Conservation (phyloP, 2,888 invertebrate genomes). For the Aphrophora alni region DNA sequence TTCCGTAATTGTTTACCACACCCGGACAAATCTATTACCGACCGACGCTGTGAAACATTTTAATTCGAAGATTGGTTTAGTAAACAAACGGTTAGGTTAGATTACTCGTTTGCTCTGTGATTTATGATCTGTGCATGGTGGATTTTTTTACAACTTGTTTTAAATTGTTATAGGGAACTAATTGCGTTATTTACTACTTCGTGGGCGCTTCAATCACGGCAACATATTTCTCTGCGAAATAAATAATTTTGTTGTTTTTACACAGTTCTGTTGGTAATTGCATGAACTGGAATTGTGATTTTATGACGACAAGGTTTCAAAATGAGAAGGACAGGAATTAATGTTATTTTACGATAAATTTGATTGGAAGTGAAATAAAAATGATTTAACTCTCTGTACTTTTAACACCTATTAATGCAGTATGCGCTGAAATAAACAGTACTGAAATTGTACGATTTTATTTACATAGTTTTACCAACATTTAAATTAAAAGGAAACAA, state of each 20-base stretch:
- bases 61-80: neutral
- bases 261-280: neutral
- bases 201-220: neutral
- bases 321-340: too few relatives aligned
- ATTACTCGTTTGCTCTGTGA: neutral
- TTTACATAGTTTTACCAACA: too few relatives aligned
- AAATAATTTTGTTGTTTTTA: neutral
- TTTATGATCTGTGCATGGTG: neutral
- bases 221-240: neutral
- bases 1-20: neutral
- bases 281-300: neutral
- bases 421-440: too few relatives aligned
- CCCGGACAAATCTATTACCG: neutral
- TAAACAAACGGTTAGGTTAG: neutral
- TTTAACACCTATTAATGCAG: too few relatives aligned
- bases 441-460: too few relatives aligned
- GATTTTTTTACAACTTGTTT: constrained; percentile 4
- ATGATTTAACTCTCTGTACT: neutral
- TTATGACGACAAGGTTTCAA: neutral
- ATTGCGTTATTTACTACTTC: neutral
- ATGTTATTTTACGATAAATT: too few relatives aligned
- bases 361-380: neutral
- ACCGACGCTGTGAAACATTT: neutral
- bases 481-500: too few relatives aligned
- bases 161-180: neutral